phyloP scores from a whole-genome alignment of 2,797 vertebrate genomes.

The Numenius phaeopus region DNA sequence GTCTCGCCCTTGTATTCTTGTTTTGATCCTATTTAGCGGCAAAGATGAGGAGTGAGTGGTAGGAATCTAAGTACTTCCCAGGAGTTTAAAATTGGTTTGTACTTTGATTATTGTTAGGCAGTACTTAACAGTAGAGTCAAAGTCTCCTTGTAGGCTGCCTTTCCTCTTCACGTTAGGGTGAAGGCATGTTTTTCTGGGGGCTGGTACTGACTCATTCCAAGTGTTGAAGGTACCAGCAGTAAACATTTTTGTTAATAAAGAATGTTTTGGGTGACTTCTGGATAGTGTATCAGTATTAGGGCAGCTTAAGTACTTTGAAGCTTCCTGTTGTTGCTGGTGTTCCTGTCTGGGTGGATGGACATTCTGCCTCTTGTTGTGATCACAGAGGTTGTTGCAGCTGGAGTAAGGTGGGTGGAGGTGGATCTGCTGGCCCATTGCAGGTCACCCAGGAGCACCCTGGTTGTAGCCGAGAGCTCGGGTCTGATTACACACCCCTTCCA shows the following conservation, averaged over 20 bases:
- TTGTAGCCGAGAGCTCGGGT: neutral
- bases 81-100: conserved; percentile 2
- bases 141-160: neutral
- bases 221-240: conserved; percentile 6
- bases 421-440: neutral
- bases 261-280: conserved; percentile 26
- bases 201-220: conserved; percentile 13
- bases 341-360: conserved; percentile 1
- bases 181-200: neutral
- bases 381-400: neutral
- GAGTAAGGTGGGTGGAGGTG: neutral
- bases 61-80: neutral
- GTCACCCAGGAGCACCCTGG: neutral
- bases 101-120: neutral
- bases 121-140: fast-evolving
- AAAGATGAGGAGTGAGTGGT: neutral
- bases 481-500: neutral
- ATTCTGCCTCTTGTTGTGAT: neutral
- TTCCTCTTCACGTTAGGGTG: neutral
- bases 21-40: conserved; percentile 18
- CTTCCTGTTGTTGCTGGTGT: conserved; percentile 39
- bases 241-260: conserved; percentile 26
- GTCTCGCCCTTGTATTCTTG: neutral
- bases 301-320: neutral
- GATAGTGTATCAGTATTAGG: neutral